phyloP scores from a whole-genome alignment of 1,140 invertebrate genomes.

The Tachypleus tridentatus region DNA sequence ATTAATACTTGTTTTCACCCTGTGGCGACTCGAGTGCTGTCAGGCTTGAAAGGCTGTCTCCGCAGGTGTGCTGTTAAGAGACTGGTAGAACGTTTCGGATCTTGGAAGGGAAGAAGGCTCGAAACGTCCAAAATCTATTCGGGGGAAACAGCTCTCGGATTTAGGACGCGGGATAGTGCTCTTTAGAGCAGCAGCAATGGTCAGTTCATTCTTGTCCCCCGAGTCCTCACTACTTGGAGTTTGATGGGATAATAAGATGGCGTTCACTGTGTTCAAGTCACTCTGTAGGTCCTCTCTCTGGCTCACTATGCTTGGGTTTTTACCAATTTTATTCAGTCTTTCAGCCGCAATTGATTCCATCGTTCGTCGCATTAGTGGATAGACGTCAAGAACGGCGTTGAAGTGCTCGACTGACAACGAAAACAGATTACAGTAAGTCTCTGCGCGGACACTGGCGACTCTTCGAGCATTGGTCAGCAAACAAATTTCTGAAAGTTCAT shows the following conservation, averaged over 20 bases:
- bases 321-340: constrained; percentile 93
- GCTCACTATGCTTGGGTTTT: constrained; percentile 89
- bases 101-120: background rate
- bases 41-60: constrained; percentile 1
- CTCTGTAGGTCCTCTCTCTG: constrained; percentile 50
- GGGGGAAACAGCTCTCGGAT: constrained; percentile 22
- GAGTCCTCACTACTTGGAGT: constrained; percentile 1
- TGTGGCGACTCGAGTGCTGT: no score
- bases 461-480: constrained; percentile 48
- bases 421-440: constrained; percentile 97
- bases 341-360: constrained; percentile 98
- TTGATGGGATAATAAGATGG: constrained; percentile 12
- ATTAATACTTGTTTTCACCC: no score
- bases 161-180: constrained; percentile 18
- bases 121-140: constrained; percentile 13
- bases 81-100: constrained; percentile 20
- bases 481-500: constrained; percentile 36
- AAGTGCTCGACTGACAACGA: constrained; percentile 96
- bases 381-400: constrained; percentile 82
- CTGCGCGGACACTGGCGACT: constrained; percentile 88
- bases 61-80: constrained; percentile 26
- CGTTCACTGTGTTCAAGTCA: constrained; percentile 22
- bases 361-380: constrained; percentile 92
- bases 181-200: constrained; percentile 9
- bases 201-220: background rate